These are phyloP conservation scores for Euwallacea similis DNA, from an alignment of 1,140 invertebrate genomes.

Conservation along the genomic window DNA sequence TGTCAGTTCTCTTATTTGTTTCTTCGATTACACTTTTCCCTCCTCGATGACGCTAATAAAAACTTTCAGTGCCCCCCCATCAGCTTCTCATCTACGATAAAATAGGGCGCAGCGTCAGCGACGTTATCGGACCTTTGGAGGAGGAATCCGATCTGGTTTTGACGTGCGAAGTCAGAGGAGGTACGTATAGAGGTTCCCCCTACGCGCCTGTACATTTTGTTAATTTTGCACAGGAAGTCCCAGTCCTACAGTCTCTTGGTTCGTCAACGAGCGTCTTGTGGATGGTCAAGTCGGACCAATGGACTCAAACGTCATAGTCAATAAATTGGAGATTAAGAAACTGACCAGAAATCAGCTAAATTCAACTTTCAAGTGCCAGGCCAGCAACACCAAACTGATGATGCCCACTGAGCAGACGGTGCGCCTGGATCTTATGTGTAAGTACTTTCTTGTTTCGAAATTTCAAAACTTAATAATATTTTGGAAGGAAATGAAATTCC, in stretches of 20 bases:
- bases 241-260: slow-evolving; percentile 76
- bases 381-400: slow-evolving; percentile 82
- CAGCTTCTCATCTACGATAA: slow-evolving; percentile 81
- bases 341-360: slow-evolving; percentile 76
- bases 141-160: slow-evolving; percentile 80
- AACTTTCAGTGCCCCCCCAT: slow-evolving; percentile 77
- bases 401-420: slow-evolving; percentile 76
- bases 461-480: no score
- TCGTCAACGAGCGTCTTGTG: slow-evolving; percentile 66
- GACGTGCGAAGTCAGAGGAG: slow-evolving; percentile 87
- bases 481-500: no score
- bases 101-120: slow-evolving; percentile 72
- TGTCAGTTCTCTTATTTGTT: slow-evolving; percentile 2
- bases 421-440: slow-evolving; percentile 76
- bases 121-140: slow-evolving; percentile 79
- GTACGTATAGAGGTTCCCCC: slow-evolving; percentile 60
- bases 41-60: no score
- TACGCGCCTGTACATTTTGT: neutral
- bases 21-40: no score
- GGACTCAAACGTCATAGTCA: slow-evolving; percentile 70
- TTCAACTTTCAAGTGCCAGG: slow-evolving; percentile 81
- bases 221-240: slow-evolving; percentile 68
- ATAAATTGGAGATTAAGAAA: slow-evolving; percentile 70
- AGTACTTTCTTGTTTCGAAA: slow-evolving; percentile 54
- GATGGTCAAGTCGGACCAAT: slow-evolving; percentile 62